Percentiles rank a stretch among this genome's conserved stretches.
Evolutionary conservation across 2,888 invertebrate genomes (phyloP).

Genomic region (Oscheius sp.): DNA sequence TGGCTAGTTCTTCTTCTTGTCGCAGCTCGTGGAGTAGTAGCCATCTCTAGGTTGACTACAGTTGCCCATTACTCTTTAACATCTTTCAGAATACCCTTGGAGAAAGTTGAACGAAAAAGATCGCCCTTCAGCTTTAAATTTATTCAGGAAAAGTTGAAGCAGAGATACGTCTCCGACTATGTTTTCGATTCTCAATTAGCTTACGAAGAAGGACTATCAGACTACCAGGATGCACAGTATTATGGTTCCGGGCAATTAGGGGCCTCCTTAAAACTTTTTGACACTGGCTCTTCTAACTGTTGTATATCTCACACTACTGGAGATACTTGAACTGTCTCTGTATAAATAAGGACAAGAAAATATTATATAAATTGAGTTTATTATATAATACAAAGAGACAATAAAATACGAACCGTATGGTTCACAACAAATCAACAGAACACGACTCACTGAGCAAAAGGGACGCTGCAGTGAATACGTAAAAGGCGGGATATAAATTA

Average conservation of each 20-base stretch:
- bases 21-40: constrained; percentile 20
- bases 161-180: constrained; percentile 52
- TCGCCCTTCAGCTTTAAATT: constrained; percentile 45
- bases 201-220: constrained; percentile 61
- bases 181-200: constrained; percentile 36
- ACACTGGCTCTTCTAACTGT: constrained; percentile 98
- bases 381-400: no score
- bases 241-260: constrained; percentile 77
- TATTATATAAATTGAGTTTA: no score
- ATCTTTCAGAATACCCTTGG: background rate
- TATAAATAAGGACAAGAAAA: no score
- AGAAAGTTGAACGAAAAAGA: constrained; percentile 51
- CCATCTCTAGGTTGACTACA: constrained; percentile 35
- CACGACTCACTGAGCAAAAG: no score
- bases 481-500: no score
- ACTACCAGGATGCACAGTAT: constrained; percentile 75
- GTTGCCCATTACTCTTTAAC: no score
- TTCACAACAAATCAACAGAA: no score
- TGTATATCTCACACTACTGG: no score
- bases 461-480: no score
- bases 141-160: constrained; percentile 52
- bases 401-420: no score
- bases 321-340: no score
- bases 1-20: constrained; percentile 30
- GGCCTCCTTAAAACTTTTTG: no score